Percentiles rank a stretch among this genome's conserved stretches.
Conservation (phyloP, 1,140 invertebrate genomes). For the Tetraneura akinire region DNA sequence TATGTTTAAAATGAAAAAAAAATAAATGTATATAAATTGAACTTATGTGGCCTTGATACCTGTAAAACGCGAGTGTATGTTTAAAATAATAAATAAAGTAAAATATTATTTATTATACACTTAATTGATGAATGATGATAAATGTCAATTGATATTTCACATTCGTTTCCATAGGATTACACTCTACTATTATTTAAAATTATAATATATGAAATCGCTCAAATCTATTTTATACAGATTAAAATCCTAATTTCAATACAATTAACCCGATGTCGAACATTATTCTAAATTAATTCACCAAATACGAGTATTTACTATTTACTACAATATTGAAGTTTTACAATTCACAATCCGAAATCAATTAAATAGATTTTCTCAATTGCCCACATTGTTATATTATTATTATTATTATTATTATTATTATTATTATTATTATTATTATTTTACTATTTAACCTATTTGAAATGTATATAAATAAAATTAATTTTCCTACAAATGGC, state of each 20-base stretch:
- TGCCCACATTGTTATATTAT: background rate
- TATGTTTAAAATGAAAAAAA: no score
- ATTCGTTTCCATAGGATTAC: background rate
- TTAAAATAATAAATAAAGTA: no score
- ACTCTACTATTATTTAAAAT: constrained; percentile 10
- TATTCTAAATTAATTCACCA: constrained; percentile 22
- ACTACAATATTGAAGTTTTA: background rate
- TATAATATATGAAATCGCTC: background rate
- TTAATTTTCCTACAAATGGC: no score
- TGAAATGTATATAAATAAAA: no score
- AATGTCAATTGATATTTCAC: background rate
- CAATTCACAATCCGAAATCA: constrained; percentile 11
- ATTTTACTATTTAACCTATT: no score
- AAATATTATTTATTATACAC: no score
- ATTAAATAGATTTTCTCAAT: constrained; percentile 29
- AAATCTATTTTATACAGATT: background rate
- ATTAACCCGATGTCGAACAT: background rate
- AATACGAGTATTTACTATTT: constrained; percentile 31
- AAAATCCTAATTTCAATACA: constrained; percentile 2
- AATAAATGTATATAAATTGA: no score
- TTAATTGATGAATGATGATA: no score
- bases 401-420: background rate
- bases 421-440: background rate
- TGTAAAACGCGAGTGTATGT: no score
- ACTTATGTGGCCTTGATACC: no score